Conservation (phyloP, 2,113 vertebrate genomes). For the Galbula dea region DNA sequence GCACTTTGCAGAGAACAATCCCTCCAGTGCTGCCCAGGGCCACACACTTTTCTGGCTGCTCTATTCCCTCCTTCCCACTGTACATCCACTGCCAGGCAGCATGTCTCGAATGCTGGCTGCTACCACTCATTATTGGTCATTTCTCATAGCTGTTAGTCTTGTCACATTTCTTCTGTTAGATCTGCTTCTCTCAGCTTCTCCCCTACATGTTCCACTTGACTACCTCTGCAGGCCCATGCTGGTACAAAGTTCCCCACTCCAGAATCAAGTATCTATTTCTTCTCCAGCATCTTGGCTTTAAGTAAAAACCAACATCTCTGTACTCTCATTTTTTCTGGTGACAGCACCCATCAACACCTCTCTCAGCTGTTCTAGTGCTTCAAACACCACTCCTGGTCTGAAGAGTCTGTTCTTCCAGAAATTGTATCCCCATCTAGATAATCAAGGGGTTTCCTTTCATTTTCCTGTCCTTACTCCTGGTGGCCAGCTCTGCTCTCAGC, state of each 20-base stretch:
- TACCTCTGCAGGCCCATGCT: neutral
- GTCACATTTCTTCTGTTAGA: neutral
- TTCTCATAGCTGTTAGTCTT: neutral
- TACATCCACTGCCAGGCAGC: neutral
- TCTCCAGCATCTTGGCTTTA: neutral
- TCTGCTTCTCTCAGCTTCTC: neutral
- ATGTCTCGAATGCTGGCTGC: neutral
- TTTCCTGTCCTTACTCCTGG: neutral
- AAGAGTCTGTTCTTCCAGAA: slow-evolving; percentile 34
- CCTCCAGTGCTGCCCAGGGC: neutral
- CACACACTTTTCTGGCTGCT: neutral
- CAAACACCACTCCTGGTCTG: slow-evolving; percentile 25
- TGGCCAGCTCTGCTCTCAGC: neutral
- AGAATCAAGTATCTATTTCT: neutral
- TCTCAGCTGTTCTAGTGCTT: slow-evolving; percentile 37
- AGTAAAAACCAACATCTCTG: neutral
- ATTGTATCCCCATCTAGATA: neutral
- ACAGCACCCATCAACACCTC: slow-evolving; percentile 29
- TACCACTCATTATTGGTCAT: rapidly evolving
- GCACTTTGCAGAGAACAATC: neutral
- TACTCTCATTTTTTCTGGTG: slow-evolving; percentile 7
- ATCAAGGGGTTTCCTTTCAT: slow-evolving; percentile 14
- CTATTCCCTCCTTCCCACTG: neutral
- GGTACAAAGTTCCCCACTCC: neutral
- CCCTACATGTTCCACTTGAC: neutral